Evolutionary conservation across 2,888 invertebrate species (phyloP), one percentile per base, ranked within the genome.

Genomic region (Ectemnius lituratus): DNA sequence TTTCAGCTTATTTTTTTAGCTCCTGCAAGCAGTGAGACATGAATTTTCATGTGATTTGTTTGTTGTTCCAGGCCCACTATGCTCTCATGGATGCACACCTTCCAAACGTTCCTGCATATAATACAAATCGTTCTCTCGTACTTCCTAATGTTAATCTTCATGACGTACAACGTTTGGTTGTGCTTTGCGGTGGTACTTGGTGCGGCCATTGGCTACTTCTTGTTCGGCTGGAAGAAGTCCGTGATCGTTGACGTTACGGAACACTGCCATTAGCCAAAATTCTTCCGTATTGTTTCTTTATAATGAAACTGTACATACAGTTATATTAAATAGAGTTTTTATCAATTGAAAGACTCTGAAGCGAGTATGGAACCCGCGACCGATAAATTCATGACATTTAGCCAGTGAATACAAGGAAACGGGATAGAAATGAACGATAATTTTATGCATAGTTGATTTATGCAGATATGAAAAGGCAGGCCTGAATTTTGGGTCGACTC

Each of bases 151-250:
- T 92, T 98, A 90, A 96, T 98, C 84, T 98, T 98, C 90, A 98
- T 98, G 98, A 98, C 98, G 0, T 98, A 97, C 93, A 98, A 98
- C 89, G 95, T 95, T 18, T 98, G 97, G 97, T 93, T 99, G 73
- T 98, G 98, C 90, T 90, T 97, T 62, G 97, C 97, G 0, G 96
- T 98, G 0, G 95, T 97, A 0, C 88, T 96, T 11, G 98, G 98
- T 57, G 97, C 97, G 1, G 97, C 96, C 0, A 93, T 95, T 13
- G 98, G 98, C 23, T 98, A 98, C 92, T 98, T 98, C 91, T 92
- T 98, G 57, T 98, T 98, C 89, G 98, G 98, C 69, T 98, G 98
- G 98, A 97, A 97, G 88, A 97, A 98, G 91, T 96, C 97, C 0
- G 96, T 97, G 14, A 95, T 97, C 65, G 97, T 98, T 2, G 98